Evolutionary conservation across 2,113 vertebrate genomes (phyloP).

Genomic region (Aptenodytes forsteri): DNA sequence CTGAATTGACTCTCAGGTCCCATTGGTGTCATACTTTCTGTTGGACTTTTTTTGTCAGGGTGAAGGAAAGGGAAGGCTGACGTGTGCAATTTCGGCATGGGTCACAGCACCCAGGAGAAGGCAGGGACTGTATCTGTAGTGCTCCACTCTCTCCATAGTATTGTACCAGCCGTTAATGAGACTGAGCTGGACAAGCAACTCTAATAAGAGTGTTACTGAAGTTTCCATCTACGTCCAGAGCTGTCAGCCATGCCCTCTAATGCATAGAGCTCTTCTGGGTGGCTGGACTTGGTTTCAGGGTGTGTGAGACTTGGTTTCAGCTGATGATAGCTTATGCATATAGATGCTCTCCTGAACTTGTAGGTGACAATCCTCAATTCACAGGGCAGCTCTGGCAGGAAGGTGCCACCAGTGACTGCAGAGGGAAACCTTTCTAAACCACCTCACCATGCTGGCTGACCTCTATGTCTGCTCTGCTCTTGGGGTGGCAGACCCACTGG

Average conservation of each 20-base stretch:
- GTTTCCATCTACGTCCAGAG: background rate
- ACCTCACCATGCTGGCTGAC: background rate
- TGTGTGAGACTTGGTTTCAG: background rate
- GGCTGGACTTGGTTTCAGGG: background rate
- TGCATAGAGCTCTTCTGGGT: background rate
- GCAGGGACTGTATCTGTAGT: background rate
- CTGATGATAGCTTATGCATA: background rate
- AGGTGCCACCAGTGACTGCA: background rate
- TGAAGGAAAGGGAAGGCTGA: background rate
- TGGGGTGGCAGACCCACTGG: background rate
- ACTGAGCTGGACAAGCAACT: background rate
- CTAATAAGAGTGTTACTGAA: background rate
- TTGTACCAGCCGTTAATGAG: accelerated
- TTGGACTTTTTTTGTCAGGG: background rate
- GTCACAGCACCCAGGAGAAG: background rate
- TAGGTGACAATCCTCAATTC: background rate
- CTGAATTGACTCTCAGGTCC: background rate
- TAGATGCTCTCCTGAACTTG: background rate
- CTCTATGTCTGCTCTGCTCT: background rate
- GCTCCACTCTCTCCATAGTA: background rate
- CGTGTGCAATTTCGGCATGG: background rate
- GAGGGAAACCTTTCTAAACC: background rate
- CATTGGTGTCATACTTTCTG: background rate
- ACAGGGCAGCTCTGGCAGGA: background rate
- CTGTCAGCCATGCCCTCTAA: background rate